Conservation (phyloP, 2,113 vertebrate species). For the Acanthochromis polyacanthus region DNA sequence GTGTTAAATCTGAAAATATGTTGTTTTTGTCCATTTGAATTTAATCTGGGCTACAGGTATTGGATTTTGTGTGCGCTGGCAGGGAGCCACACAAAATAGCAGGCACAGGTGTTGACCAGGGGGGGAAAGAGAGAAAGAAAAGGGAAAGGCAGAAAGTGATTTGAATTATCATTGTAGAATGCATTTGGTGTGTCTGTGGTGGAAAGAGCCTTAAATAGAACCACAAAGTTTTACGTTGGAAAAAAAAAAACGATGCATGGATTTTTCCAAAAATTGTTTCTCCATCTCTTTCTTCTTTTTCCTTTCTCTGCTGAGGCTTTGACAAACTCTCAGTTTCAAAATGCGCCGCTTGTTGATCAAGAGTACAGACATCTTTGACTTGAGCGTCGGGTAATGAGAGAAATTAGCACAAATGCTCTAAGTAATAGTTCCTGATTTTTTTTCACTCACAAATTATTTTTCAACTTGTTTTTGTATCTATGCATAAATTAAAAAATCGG, state of each 20-base stretch:
- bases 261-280: slow-evolving; percentile 40
- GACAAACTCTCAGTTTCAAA: slow-evolving; percentile 41
- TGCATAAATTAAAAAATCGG: slow-evolving; percentile 99
- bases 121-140: slow-evolving; percentile 15
- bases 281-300: background rate
- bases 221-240: slow-evolving; percentile 58
- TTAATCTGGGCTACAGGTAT: slow-evolving; percentile 68
- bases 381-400: slow-evolving; percentile 93
- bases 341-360: slow-evolving; percentile 85
- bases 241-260: slow-evolving; percentile 15
- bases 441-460: slow-evolving; percentile 91
- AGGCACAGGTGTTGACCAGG: slow-evolving; percentile 75
- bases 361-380: slow-evolving; percentile 89
- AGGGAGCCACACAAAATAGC: slow-evolving; percentile 65
- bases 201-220: slow-evolving; percentile 38
- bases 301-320: slow-evolving; percentile 2
- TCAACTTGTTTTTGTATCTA: slow-evolving; percentile 97
- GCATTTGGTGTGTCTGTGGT: slow-evolving; percentile 49
- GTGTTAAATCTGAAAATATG: slow-evolving; percentile 52
- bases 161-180: slow-evolving; percentile 68
- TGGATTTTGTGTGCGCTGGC: slow-evolving; percentile 66
- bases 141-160: slow-evolving; percentile 61
- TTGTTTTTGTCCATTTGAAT: slow-evolving; percentile 69
- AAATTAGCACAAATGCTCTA: slow-evolving; percentile 95
- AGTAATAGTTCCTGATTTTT: slow-evolving; percentile 96